These are phyloP conservation scores for Aurelia coerulea DNA, from an alignment of 30 jellyfish, hydroid and myxozoan species.

Conservation along the genomic window DNA sequence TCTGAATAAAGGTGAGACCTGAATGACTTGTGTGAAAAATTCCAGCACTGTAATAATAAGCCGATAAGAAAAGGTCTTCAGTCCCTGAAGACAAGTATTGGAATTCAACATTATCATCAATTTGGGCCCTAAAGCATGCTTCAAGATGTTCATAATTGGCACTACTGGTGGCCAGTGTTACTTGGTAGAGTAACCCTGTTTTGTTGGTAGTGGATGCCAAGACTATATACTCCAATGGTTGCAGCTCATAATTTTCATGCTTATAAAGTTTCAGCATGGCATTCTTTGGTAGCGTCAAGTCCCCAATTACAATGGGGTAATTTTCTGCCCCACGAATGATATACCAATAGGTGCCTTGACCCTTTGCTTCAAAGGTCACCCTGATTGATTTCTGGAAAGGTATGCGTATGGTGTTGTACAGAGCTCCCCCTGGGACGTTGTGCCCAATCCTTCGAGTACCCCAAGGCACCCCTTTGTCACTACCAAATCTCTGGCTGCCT, in stretches of 20 bases:
- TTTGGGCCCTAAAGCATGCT: slow-evolving; percentile 44
- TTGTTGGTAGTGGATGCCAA: slow-evolving; percentile 53
- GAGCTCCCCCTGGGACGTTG: slow-evolving; percentile 54
- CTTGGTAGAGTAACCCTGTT: slow-evolving; percentile 64
- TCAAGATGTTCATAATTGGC: slow-evolving; percentile 43
- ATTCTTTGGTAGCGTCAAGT: slow-evolving; percentile 42
- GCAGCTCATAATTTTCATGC: slow-evolving; percentile 12
- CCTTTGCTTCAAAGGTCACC: slow-evolving; percentile 37
- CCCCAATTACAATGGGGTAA: slow-evolving; percentile 74
- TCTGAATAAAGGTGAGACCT: slow-evolving; percentile 41
- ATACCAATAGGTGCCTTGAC: slow-evolving; percentile 46
- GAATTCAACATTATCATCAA: slow-evolving; percentile 7
- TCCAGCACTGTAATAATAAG: slow-evolving; percentile 66
- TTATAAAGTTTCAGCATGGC: slow-evolving; percentile 55
- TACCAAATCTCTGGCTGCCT: background rate
- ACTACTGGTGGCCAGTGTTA: slow-evolving; percentile 63
- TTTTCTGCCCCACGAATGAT: slow-evolving; percentile 72
- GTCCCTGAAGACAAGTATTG: slow-evolving; percentile 81
- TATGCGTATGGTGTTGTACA: slow-evolving; percentile 62
- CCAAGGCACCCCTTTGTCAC: slow-evolving; percentile 58
- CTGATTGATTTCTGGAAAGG: slow-evolving; percentile 57
- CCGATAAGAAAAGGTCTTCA: slow-evolving; percentile 81
- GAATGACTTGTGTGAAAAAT: slow-evolving; percentile 70
- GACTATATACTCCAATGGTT: slow-evolving; percentile 35
- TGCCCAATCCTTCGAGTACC: slow-evolving; percentile 73